These are phyloP conservation scores for Orchestia grillus DNA, from an alignment of 1,140 invertebrate species.

Conservation along the genomic window DNA sequence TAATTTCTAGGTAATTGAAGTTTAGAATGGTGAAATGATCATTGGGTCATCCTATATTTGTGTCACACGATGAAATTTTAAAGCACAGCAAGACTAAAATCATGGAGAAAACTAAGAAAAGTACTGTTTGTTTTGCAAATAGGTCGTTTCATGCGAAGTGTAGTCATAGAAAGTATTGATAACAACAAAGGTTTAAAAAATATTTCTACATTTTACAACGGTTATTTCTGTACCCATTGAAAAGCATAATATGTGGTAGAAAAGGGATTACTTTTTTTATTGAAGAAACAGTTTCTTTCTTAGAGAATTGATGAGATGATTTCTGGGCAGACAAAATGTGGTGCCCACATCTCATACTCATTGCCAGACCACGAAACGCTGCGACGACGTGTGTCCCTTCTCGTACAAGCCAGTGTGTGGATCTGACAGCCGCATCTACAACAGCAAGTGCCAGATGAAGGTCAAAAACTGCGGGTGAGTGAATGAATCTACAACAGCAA, in stretches of 20 bases:
- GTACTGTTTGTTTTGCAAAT: too few species aligned
- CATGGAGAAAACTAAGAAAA: too few species aligned
- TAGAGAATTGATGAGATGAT: neutral
- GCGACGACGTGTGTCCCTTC: constrained; percentile 89
- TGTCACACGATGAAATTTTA: too few species aligned
- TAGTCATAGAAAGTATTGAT: too few species aligned
- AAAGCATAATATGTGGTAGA: neutral
- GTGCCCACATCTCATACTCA: constrained; percentile 87
- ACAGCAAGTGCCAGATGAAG: constrained; percentile 93
- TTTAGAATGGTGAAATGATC: too few species aligned
- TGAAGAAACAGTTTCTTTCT: neutral
- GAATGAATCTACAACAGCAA: constrained; percentile 73
- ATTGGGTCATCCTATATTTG: too few species aligned
- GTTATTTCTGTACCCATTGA: neutral
- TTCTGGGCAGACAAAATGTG: constrained; percentile 72
- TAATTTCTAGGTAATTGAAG: too few species aligned
- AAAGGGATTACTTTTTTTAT: too few species aligned
- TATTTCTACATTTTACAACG: neutral
- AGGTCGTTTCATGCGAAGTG: too few species aligned
- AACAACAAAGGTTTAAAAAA: neutral
- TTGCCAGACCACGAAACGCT: constrained; percentile 91
- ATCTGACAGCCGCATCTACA: constrained; percentile 90
- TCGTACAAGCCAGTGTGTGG: constrained; percentile 91
- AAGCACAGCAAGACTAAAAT: too few species aligned
- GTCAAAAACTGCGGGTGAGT: constrained; percentile 93